A percentile compares a stretch with the other conserved stretches of the same genome.
Conservation (phyloP, 2,888 invertebrate genomes). For the Agrochola litura region DNA sequence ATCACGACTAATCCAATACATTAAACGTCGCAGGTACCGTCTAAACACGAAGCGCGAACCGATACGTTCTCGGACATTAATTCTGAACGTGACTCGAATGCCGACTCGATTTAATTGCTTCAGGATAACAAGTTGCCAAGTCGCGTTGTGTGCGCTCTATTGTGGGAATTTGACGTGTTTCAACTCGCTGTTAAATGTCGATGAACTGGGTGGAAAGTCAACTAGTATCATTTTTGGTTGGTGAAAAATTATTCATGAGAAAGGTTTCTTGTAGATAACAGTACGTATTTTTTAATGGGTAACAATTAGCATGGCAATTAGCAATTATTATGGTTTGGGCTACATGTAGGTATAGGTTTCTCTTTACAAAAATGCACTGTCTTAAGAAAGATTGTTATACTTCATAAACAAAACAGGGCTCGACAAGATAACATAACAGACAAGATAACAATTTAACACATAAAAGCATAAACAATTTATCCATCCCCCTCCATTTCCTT, state of each 20-base stretch:
- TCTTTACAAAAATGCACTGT: neutral
- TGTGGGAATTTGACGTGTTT: slow-evolving; percentile 56
- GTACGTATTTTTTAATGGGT: neutral
- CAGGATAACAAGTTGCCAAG: slow-evolving; percentile 66
- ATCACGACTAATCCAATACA: slow-evolving; percentile 66
- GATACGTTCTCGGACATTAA: slow-evolving; percentile 72
- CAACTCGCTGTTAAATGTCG: slow-evolving; percentile 25
- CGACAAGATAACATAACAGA: neutral
- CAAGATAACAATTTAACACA: slow-evolving; percentile 12
- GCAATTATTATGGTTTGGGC: too few species aligned
- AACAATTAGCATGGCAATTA: too few species aligned
- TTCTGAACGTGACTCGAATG: slow-evolving; percentile 71
- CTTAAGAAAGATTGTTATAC: neutral
- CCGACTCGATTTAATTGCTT: slow-evolving; percentile 65
- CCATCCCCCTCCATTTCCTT: neutral
- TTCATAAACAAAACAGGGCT: too few species aligned
- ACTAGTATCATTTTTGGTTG: neutral
- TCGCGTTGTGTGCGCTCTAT: slow-evolving; percentile 58
- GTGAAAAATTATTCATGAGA: neutral
- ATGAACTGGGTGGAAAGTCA: slow-evolving; percentile 24
- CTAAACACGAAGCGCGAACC: slow-evolving; percentile 66
- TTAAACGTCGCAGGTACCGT: slow-evolving; percentile 63
- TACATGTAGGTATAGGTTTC: neutral
- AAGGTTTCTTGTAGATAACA: neutral
- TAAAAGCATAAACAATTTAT: slow-evolving; percentile 14